Base-by-base conservation (phyloP, 2,888 invertebrate genomes). In the Phanerotoma sp. region DNA sequence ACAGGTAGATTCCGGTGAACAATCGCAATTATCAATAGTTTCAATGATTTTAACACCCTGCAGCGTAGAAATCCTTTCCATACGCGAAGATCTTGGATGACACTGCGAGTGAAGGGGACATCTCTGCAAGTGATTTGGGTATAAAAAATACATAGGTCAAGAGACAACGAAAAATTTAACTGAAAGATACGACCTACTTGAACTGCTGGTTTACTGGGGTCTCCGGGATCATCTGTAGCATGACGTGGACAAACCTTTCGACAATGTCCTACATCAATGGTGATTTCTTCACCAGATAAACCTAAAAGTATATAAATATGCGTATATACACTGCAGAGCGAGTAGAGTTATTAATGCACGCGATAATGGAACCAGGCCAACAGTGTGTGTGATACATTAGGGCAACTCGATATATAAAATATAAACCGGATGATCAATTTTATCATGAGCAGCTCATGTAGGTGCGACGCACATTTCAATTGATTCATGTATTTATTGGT, bases 191-290 rank as follows among this genome's bases (percentile, higher is more conserved):
- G 41, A 20, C 25, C 13, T 61, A 75, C 76, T 71, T 74, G 72
- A 25, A 76, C 73, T 1, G 72, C 74, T 28, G 76, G 76, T 46
- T 69, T 69, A 54, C 75, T 74, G 3, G 66, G 64, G 60, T 76
- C 76, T 4, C 76, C 76, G 13, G 75, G 74, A 65, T 76, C 75
- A 52, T 75, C 73, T 16, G 66, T 63, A 11, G 67, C 69, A 48
- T 74, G 68, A 30, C 66, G 68, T 13, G 75, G 75, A 48, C 76
- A 76, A 16, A 73, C 57, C 60, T 69, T 72, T 48, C 74, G 73
- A 58, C 78, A 78, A 40, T 72, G 72, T 9, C 78, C 79, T 5
- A 72, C 69, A 51, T 79, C 78, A 40, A 78, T 68, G 51, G 71
- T 66, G 20, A 78, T 73, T 4, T 72, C 62, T 57, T 78, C 74